These are phyloP conservation scores for Damaliscus lunatus DNA, from an alignment of 2,113 vertebrate genomes.

Conservation along the genomic window DNA sequence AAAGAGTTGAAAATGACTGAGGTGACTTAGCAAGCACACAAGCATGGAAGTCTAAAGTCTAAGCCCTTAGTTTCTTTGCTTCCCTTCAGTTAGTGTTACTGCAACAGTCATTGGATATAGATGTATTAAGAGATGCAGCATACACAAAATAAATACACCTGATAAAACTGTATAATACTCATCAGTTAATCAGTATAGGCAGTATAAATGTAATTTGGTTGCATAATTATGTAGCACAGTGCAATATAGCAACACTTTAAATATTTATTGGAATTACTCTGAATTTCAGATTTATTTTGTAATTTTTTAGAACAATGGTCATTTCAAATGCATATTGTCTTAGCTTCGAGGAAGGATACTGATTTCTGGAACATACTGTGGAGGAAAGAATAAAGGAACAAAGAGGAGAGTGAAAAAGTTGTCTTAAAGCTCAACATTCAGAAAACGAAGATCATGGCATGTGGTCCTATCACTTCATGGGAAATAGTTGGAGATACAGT, in stretches of 20 bases:
- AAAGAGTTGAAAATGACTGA: neutral
- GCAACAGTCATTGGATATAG: neutral
- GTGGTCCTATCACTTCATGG: no score
- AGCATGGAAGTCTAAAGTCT: neutral
- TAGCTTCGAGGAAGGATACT: neutral
- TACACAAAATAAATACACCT: neutral
- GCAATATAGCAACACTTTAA: neutral
- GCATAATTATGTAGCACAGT: neutral
- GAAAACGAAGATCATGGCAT: no score
- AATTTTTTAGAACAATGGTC: neutral
- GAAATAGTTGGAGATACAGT: no score
- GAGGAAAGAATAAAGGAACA: neutral
- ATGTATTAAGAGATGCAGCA: neutral
- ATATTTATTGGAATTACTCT: neutral
- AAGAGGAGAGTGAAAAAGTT: no score
- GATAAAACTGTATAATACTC: neutral
- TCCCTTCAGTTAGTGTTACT: neutral
- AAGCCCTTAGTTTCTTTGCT: neutral
- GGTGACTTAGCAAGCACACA: neutral
- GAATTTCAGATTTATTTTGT: constrained; percentile 19
- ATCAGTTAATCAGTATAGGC: neutral
- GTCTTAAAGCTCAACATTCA: no score
- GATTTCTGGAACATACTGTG: neutral
- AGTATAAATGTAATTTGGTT: neutral
- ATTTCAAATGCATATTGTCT: neutral